Base-by-base conservation (phyloP, 1,140 invertebrate genomes). In the Heliconius nattereri region DNA sequence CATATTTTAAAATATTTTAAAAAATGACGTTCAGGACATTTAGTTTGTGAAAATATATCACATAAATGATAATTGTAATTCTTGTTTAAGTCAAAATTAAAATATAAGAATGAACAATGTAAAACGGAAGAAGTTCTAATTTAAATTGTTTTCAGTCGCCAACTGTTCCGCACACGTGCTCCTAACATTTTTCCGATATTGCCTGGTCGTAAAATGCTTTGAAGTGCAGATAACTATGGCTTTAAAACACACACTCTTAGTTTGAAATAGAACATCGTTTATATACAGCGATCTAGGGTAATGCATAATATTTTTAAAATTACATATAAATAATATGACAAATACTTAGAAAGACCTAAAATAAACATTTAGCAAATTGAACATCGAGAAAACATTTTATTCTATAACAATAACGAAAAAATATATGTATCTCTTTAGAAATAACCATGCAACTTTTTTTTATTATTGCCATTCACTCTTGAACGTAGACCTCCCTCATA, bases 131-230 rank as follows among this genome's bases (percentile, higher is more conserved):
- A 74, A 78, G 79, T 75, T 81, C 45, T 76, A 81, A 81, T 83
- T 81, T 81, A 76, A 78, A 83, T 75, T 76, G 83, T 84, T 80
- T 73, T 71, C 75, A 83, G 84, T 77, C 74, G 71, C 77, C 76
- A 75, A 74, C 76, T 71, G 79, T 75, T 83, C 82, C 71, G 54
- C 80, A 80, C 88, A 90, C 82, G 87, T 91, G 90, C 82, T 80
- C 70, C 82, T 82, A 90, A 90, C 87, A 89, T 90, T 91, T 91
- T 91, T 90, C 89, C 88, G 86, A 91, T 91, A 91, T 85, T 84
- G 86, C 78, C 82, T 35, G 78, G 49, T 90, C 89, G 85, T 90
- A 90, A 92, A 90, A 78, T 83, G 84, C 73, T 81, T 74, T 76
- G 73, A 84, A 85, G 81, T 85, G 83, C 79, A 79, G 85, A 81